Base-by-base conservation (phyloP, 2,888 invertebrate species). In the Bembecia ichneumoniformis region DNA sequence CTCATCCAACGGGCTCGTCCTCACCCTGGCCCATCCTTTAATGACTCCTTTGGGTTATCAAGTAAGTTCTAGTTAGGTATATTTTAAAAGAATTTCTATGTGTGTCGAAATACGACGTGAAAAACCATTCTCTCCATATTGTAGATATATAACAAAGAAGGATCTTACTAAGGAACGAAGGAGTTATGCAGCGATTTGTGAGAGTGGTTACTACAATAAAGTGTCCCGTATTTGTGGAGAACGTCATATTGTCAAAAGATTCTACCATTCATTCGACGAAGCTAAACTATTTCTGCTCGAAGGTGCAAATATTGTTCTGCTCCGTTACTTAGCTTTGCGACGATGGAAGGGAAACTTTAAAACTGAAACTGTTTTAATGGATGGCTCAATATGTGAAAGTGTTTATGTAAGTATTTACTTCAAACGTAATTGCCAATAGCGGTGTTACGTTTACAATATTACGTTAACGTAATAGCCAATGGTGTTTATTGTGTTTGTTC, bases 291-390 rank as follows among this genome's bases (percentile, higher is more conserved):
- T 90, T 52, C 70, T 91, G 47, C 82, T 89, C n/a, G 91, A 91
- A 78, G 91, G 90, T 35, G 88, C 90, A 7, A 91, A 89, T 69
- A 76, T 92, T 52, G 66, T 91, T 11, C 66, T 92, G 14, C 74
- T 91, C 69, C 80, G 92, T 55, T 91, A 90, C 63, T 72, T 92
- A 35, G 90, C 88, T 2, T 63, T 91, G 11, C 75, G 68, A 13
- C 79, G 88, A 55, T 89, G 79, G 59, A 75, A 75, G 48, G 91
- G 91, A 9, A 77, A 65, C 49, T 76, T 91, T 54, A 88, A 88
- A 63, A 79, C 90, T 16, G 79, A 88, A 16, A 87, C 89, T 13
- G 79, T 90, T 47, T 81, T 90, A 56, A 90, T 91, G 56, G 87
- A 89, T 56, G 91, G 91, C 3, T 81, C 78, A 47, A 72, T 91